These are phyloP conservation scores for Sebastes aleutianus DNA, from an alignment of 2,797 vertebrate genomes.

Conservation along the genomic window DNA sequence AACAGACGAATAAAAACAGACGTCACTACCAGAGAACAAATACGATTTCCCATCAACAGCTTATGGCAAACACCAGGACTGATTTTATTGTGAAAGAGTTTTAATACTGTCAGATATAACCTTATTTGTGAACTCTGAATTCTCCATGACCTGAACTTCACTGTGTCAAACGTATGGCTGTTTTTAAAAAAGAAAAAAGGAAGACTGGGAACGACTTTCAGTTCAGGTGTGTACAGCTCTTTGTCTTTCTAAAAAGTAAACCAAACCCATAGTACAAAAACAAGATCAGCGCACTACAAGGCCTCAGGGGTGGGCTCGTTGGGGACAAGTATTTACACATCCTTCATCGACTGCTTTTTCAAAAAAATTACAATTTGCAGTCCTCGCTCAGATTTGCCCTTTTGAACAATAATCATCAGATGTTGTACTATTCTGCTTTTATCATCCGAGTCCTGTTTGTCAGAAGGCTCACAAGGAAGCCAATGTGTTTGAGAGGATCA, in stretches of 20 bases:
- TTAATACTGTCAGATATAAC: slow-evolving; percentile 22
- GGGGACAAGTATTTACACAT: slow-evolving; percentile 66
- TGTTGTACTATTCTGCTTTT: not conserved
- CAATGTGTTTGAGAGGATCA: slow-evolving; percentile 1
- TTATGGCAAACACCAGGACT: slow-evolving; percentile 21
- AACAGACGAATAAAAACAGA: slow-evolving; percentile 16
- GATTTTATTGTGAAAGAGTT: not conserved
- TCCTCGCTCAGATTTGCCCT: not conserved
- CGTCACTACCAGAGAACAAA: slow-evolving; percentile 18
- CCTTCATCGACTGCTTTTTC: slow-evolving; percentile 28
- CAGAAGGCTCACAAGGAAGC: slow-evolving; percentile 30
- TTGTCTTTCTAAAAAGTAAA: slow-evolving; percentile 18
- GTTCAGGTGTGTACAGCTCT: slow-evolving; percentile 38
- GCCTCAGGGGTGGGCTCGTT: slow-evolving; percentile 42
- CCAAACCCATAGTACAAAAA: slow-evolving; percentile 28
- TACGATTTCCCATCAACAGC: slow-evolving; percentile 1
- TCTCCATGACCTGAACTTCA: slow-evolving; percentile 12
- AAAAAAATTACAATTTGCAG: not conserved
- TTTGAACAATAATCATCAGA: not conserved
- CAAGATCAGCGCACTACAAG: slow-evolving; percentile 40
- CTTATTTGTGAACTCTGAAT: slow-evolving; percentile 2
- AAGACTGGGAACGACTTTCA: slow-evolving; percentile 51
- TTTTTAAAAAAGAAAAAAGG: slow-evolving; percentile 28
- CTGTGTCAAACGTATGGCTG: slow-evolving; percentile 25
- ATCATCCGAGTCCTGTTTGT: not conserved